These are phyloP conservation scores for Drosophila nigritarsus DNA, from an alignment of 2,888 invertebrate species.

Conservation along the genomic window DNA sequence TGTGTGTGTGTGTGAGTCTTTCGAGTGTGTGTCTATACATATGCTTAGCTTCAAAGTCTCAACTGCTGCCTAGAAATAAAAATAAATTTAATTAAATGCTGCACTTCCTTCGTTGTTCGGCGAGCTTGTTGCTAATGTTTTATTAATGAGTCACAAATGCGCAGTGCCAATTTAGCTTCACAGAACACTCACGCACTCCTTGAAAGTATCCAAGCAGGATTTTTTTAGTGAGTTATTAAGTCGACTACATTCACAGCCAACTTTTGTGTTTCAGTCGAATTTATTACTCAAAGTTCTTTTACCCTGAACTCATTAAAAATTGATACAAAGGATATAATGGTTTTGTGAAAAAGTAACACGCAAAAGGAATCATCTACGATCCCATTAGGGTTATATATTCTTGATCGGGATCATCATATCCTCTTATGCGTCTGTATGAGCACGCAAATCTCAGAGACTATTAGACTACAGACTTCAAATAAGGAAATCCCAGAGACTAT, in stretches of 20 bases:
- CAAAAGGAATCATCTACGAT: background rate
- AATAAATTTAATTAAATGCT: slow-evolving; percentile 45
- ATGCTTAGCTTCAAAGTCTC: slow-evolving; percentile 15
- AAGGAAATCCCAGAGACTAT: background rate
- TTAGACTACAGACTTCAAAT: background rate
- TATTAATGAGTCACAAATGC: slow-evolving; percentile 38
- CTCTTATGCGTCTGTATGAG: too few species aligned
- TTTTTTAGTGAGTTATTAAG: background rate
- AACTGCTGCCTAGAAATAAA: slow-evolving; percentile 28
- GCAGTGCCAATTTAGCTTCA: background rate
- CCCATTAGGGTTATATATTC: background rate
- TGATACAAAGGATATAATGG: background rate
- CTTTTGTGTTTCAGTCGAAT: background rate
- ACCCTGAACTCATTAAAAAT: background rate
- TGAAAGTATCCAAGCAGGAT: background rate
- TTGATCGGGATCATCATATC: background rate
- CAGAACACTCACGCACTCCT: background rate
- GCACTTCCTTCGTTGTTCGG: background rate
- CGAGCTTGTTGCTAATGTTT: slow-evolving; percentile 32
- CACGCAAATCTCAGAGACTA: too few species aligned
- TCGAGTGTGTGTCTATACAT: slow-evolving; percentile 26
- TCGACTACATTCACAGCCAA: background rate
- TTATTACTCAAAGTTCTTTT: background rate
- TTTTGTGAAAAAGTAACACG: background rate
- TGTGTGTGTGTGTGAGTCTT: slow-evolving; percentile 2